A percentile compares a stretch with the other conserved stretches of the same genome.
Evolutionary conservation across 2,888 invertebrate species (phyloP).

Genomic region (Nemotelus pantherinus): DNA sequence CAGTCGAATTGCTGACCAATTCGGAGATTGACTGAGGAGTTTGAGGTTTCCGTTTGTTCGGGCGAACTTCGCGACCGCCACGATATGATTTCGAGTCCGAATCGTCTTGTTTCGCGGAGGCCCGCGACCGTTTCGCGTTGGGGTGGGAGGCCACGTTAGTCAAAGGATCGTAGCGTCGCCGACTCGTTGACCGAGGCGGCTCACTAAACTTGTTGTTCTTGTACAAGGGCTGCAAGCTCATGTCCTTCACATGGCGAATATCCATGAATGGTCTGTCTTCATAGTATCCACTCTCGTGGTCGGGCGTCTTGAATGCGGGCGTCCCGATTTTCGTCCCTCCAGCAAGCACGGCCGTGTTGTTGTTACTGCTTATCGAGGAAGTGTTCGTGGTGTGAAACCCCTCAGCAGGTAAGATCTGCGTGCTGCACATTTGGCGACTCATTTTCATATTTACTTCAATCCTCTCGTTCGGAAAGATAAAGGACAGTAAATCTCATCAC

Average conservation of each 20-base stretch:
- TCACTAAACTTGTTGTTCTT: neutral
- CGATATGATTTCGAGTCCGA: conserved; percentile 36
- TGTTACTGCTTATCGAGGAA: conserved; percentile 17
- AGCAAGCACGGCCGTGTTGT: neutral
- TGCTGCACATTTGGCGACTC: conserved; percentile 47
- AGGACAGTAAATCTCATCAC: conserved; percentile 13
- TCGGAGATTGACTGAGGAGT: neutral
- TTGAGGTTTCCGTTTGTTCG: conserved; percentile 42
- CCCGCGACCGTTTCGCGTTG: conserved; percentile 44
- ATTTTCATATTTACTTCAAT: conserved; percentile 44
- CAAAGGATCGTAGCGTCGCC: conserved; percentile 23
- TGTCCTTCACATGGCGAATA: neutral
- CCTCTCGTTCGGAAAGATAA: neutral
- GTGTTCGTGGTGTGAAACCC: neutral
- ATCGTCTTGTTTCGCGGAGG: conserved; percentile 24
- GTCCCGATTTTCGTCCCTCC: conserved; percentile 20
- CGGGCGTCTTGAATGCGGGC: conserved; percentile 72
- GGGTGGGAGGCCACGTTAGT: neutral
- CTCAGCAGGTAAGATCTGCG: conserved; percentile 8
- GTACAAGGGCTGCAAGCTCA: neutral
- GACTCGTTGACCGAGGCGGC: conserved; percentile 21
- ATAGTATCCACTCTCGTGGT: conserved; percentile 86
- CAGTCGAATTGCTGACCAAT: neutral
- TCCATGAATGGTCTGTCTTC: conserved; percentile 69
- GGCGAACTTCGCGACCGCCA: conserved; percentile 43